phyloP scores from a whole-genome alignment of 2,888 invertebrate species.

The Pecten maximus region DNA sequence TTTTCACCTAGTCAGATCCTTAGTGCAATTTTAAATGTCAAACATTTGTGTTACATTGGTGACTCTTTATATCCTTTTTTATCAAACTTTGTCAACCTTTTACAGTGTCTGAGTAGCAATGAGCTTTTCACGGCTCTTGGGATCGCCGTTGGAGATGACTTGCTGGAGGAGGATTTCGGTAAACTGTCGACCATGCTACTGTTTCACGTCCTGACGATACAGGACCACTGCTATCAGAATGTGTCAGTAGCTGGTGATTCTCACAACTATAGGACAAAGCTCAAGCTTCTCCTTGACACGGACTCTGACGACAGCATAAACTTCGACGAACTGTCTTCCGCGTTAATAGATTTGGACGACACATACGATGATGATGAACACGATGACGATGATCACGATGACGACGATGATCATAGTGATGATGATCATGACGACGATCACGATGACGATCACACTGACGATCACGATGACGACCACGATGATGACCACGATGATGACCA shows the following conservation, averaged over 20 bases:
- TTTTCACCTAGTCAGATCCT: too few relatives aligned
- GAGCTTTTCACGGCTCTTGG: slow-evolving; percentile 36
- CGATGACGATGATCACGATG: slow-evolving; percentile 38
- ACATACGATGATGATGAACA: slow-evolving; percentile 41
- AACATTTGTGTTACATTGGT: too few relatives aligned
- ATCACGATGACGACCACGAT: slow-evolving; percentile 37
- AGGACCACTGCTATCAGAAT: slow-evolving; percentile 33
- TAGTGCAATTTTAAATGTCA: too few relatives aligned
- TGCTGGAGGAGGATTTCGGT: slow-evolving; percentile 43
- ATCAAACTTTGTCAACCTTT: not conserved
- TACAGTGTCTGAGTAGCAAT: slow-evolving; percentile 40
- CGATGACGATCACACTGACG: slow-evolving; percentile 39
- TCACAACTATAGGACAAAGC: not conserved
- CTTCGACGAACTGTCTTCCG: not conserved
- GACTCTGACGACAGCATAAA: not conserved
- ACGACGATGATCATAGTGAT: slow-evolving; percentile 21
- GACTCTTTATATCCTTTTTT: too few relatives aligned
- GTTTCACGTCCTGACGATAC: slow-evolving; percentile 17
- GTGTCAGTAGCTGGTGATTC: not conserved
- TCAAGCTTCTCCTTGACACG: not conserved
- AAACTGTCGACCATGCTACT: slow-evolving; percentile 41
- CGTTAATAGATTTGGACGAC: slow-evolving; percentile 30
- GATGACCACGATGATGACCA: slow-evolving; percentile 35
- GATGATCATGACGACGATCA: slow-evolving; percentile 42
- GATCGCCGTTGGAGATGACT: slow-evolving; percentile 18